These are phyloP conservation scores for Sceliomorpha sp. DNA, from an alignment of 2,888 invertebrate genomes.

Conservation along the genomic window DNA sequence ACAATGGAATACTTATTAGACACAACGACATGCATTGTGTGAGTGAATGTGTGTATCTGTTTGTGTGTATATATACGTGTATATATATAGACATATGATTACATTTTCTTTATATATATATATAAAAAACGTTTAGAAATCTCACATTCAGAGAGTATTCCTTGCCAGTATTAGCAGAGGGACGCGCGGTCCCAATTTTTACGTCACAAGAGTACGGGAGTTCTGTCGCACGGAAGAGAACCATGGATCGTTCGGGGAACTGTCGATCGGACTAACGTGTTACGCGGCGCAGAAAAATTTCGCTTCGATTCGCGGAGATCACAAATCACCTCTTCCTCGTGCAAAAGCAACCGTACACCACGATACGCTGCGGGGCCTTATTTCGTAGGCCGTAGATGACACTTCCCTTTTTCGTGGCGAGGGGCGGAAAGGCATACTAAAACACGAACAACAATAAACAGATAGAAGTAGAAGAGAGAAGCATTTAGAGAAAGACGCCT, in stretches of 20 bases:
- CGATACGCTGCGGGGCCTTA: no score
- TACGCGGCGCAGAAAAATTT: slow-evolving; percentile 30
- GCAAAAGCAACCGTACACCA: slow-evolving; percentile 3
- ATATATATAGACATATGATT: slow-evolving; percentile 39
- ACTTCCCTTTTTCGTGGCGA: no score
- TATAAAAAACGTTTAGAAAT: slow-evolving; percentile 49
- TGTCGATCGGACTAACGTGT: slow-evolving; percentile 50
- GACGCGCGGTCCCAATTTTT: slow-evolving; percentile 43
- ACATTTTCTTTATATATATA: slow-evolving; percentile 45
- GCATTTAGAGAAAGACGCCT: slow-evolving; percentile 61
- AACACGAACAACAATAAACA: slow-evolving; percentile 48
- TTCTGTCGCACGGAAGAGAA: slow-evolving; percentile 22
- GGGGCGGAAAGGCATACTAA: slow-evolving; percentile 42
- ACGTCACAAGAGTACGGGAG: slow-evolving; percentile 14
- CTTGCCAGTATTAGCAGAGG: slow-evolving; percentile 28
- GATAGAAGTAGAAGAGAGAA: slow-evolving; percentile 59
- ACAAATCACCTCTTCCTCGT: background rate
- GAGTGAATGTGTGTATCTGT: slow-evolving; percentile 34
- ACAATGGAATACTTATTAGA: slow-evolving; percentile 75
- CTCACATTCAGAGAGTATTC: slow-evolving; percentile 34
- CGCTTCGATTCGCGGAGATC: slow-evolving; percentile 19
- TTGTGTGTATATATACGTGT: slow-evolving; percentile 22
- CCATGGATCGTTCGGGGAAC: slow-evolving; percentile 31
- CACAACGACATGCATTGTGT: slow-evolving; percentile 58
- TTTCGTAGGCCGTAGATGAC: background rate